Conservation (phyloP, 1,140 invertebrate genomes). For the Macrotrachela quadricornifera region DNA sequence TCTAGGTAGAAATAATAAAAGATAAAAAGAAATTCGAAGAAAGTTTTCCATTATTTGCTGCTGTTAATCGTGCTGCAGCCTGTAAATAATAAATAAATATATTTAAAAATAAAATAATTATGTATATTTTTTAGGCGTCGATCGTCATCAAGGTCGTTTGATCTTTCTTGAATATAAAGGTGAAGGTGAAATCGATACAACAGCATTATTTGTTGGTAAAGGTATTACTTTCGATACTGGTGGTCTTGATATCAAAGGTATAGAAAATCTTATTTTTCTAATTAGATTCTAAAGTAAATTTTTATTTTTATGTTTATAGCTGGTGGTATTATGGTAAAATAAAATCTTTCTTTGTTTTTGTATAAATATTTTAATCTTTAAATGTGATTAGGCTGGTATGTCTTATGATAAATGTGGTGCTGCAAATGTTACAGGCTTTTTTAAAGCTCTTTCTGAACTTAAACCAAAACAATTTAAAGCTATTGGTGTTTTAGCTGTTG, state of each 20-base stretch:
- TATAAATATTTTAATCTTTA: background rate
- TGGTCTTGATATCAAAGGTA: constrained; percentile 52
- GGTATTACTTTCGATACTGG: constrained; percentile 61
- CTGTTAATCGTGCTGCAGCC: constrained; percentile 65
- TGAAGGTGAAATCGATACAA: constrained; percentile 43
- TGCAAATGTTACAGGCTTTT: constrained; percentile 73
- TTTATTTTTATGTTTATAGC: constrained; percentile 24
- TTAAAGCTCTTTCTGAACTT: constrained; percentile 50
- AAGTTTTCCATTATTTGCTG: constrained; percentile 66
- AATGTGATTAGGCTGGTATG: constrained; percentile 18
- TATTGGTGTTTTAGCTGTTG: constrained; percentile 58
- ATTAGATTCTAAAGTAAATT: too few species aligned
- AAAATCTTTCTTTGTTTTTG: background rate
- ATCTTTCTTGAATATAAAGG: constrained; percentile 15
- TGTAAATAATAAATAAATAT: constrained; percentile 21
- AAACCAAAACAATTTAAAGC: constrained; percentile 63
- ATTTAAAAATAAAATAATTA: background rate
- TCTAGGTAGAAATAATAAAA: constrained; percentile 48
- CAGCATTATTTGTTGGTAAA: constrained; percentile 72
- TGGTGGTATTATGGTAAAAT: constrained; percentile 48
- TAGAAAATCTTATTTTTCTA: too few species aligned
- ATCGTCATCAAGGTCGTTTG: constrained; percentile 3
- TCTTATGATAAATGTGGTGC: constrained; percentile 72
- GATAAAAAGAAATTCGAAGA: constrained; percentile 43
- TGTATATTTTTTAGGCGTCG: background rate